A percentile compares a stretch with the other conserved stretches of the same genome.
Evolutionary conservation across 2,113 vertebrate species (phyloP).

Genomic region (Odocoileus hemionus): DNA sequence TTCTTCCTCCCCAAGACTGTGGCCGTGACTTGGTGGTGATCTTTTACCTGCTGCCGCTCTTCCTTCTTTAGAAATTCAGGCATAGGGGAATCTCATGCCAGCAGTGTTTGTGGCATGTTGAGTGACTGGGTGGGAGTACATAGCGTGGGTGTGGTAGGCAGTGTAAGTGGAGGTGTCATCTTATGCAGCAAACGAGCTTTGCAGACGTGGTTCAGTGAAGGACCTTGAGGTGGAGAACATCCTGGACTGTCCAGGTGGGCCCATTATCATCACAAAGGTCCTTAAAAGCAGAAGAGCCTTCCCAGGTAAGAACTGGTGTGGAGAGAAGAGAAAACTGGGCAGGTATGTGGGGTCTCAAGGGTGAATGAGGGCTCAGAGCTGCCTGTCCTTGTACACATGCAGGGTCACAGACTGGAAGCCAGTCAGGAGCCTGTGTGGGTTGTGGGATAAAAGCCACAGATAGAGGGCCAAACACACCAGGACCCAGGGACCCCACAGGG

Average conservation of each 20-base stretch:
- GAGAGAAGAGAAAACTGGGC: neutral
- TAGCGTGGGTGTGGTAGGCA: neutral
- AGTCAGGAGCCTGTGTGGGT: neutral
- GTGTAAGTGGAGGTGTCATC: neutral
- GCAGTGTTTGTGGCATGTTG: neutral
- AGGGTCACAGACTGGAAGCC: neutral
- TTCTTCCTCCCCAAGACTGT: neutral
- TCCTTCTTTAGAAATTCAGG: neutral
- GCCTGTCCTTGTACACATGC: neutral
- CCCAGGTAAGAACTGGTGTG: neutral
- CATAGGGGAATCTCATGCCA: neutral
- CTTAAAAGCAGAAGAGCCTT: neutral
- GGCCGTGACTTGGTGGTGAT: neutral
- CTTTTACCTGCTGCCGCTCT: neutral
- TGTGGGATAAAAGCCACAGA: neutral
- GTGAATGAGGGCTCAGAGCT: neutral
- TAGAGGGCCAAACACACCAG: neutral
- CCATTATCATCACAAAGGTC: rapidly evolving
- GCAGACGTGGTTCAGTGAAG: neutral
- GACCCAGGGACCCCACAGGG: neutral
- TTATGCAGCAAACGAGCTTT: neutral
- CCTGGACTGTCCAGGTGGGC: neutral
- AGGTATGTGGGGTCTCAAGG: rapidly evolving
- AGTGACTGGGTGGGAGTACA: neutral
- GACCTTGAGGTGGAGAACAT: neutral